These are phyloP conservation scores for Hippocampus barbouri DNA, from an alignment of 2,113 vertebrate genomes.

Conservation along the genomic window DNA sequence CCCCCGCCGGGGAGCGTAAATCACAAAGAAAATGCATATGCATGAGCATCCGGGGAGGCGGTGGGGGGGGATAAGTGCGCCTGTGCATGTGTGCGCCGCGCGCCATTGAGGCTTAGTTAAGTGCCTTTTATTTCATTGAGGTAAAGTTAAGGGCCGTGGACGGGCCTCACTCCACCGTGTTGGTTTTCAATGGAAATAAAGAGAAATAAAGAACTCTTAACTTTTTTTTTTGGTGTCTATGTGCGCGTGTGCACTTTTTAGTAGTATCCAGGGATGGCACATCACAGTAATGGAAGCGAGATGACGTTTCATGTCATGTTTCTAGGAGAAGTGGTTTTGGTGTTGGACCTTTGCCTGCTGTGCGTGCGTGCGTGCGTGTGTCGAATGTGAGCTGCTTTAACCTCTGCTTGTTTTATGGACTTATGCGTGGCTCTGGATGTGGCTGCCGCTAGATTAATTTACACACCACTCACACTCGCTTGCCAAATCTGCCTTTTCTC, in stretches of 20 bases:
- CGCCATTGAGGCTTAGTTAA: conserved; percentile 71
- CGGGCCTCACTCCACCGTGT: conserved; percentile 51
- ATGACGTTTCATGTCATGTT: conserved; percentile 60
- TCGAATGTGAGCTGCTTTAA: conserved; percentile 65
- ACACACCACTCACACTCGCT: conserved; percentile 63
- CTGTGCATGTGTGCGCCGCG: conserved; percentile 51
- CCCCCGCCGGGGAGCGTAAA: conserved; percentile 64
- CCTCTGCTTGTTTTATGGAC: conserved; percentile 75
- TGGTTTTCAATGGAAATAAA: conserved; percentile 60
- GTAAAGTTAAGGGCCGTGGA: conserved; percentile 68
- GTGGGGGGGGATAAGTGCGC: conserved; percentile 38
- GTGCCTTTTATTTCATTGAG: conserved; percentile 77
- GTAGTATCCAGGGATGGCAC: conserved; percentile 60
- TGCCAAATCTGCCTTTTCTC: conserved; percentile 60
- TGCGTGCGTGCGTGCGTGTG: conserved; percentile 50
- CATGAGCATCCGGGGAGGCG: conserved; percentile 67
- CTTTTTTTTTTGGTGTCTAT: conserved; percentile 24
- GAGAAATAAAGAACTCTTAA: conserved; percentile 48
- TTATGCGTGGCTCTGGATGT: conserved; percentile 67
- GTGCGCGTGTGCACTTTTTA: conserved; percentile 31
- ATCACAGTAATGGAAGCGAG: conserved; percentile 59
- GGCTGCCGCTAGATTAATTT: conserved; percentile 73
- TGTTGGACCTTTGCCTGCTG: conserved; percentile 60
- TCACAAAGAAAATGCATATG: conserved; percentile 70
- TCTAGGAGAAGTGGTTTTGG: conserved; percentile 59